Conservation (phyloP, 1,140 invertebrate species). For the Drosophila malerkotliana region DNA sequence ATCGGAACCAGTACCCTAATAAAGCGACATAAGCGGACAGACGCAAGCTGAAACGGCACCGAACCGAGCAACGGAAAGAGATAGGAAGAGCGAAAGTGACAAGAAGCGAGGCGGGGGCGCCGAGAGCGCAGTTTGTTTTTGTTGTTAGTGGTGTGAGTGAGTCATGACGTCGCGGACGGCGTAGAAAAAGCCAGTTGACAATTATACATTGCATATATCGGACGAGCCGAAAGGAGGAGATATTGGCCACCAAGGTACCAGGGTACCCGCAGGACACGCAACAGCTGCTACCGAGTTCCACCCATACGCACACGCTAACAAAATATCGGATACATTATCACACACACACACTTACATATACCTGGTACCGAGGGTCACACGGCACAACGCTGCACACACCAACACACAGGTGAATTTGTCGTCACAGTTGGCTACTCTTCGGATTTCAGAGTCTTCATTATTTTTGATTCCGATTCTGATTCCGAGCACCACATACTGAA, state of each 20-base stretch:
- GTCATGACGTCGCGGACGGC: slow-evolving; percentile 53
- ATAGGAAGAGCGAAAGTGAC: slow-evolving; percentile 11
- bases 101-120: slow-evolving; percentile 2
- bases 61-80: not conserved
- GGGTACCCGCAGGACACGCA: slow-evolving; percentile 40
- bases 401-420: slow-evolving; percentile 22
- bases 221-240: not conserved
- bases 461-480: not conserved
- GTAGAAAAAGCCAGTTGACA: slow-evolving; percentile 53
- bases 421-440: slow-evolving; percentile 55
- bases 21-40: not conserved
- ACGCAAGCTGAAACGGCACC: not conserved
- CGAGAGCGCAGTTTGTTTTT: slow-evolving; percentile 48
- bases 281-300: slow-evolving; percentile 51
- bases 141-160: slow-evolving; percentile 53
- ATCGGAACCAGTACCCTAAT: not conserved
- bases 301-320: slow-evolving; percentile 12
- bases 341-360: slow-evolving; percentile 11
- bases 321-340: not conserved
- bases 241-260: slow-evolving; percentile 5
- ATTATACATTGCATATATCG: slow-evolving; percentile 48
- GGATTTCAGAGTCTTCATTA: slow-evolving; percentile 3
- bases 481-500: slow-evolving; percentile 10
- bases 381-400: slow-evolving; percentile 5
- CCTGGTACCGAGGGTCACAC: slow-evolving; percentile 35